Conservation (phyloP, 2,113 vertebrate genomes). For the Garra rufa region DNA sequence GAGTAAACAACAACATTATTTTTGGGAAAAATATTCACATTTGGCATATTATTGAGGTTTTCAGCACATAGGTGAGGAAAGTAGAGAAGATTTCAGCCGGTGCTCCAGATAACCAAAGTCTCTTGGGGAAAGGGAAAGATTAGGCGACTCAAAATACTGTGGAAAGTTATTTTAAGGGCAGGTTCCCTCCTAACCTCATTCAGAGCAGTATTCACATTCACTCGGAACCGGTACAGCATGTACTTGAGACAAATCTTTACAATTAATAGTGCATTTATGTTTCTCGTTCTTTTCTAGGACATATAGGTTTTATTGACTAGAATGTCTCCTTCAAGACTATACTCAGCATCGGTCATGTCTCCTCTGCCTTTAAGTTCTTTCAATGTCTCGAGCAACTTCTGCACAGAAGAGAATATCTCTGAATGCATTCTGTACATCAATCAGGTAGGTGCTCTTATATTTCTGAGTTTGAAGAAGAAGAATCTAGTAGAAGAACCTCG, state of each 20-base stretch:
- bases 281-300: slow-evolving; percentile 72
- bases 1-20: neutral
- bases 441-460: slow-evolving; percentile 75
- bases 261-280: neutral
- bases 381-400: slow-evolving; percentile 83
- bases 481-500: neutral
- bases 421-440: slow-evolving; percentile 89
- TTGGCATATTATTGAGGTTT: neutral
- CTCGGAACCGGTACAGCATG: neutral
- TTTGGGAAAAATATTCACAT: neutral
- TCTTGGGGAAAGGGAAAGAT: slow-evolving; percentile 43
- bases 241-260: neutral
- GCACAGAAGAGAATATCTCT: slow-evolving; percentile 90
- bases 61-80: neutral
- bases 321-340: slow-evolving; percentile 78
- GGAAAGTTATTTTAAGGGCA: slow-evolving; percentile 54
- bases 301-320: slow-evolving; percentile 76
- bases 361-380: slow-evolving; percentile 77
- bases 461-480: neutral
- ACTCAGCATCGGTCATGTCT: slow-evolving; percentile 76
- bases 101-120: slow-evolving; percentile 37
- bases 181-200: slow-evolving; percentile 45
- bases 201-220: slow-evolving; percentile 1
- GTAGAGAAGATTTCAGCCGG: neutral
- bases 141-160: slow-evolving; percentile 46